A percentile compares a stretch with the other conserved stretches of the same genome.
Evolutionary conservation across 1,140 invertebrate species (phyloP).

Genomic region (Drosophila arizonae): DNA sequence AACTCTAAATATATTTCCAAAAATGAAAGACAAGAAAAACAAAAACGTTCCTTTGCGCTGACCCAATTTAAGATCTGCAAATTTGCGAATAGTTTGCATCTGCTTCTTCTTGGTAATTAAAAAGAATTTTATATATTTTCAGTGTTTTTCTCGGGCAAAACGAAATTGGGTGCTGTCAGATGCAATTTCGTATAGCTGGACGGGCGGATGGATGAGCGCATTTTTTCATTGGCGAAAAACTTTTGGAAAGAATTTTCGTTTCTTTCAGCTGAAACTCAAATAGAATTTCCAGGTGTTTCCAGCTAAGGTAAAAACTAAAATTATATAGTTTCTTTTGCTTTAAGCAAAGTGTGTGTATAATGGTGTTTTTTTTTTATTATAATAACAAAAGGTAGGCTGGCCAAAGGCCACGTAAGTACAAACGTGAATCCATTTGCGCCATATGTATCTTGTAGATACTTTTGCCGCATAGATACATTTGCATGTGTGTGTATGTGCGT

Average conservation of each 20-base stretch:
- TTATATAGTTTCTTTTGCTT: neutral
- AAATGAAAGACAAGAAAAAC: neutral
- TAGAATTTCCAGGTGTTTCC: neutral
- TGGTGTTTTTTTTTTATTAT: neutral
- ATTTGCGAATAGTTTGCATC: constrained; percentile 45
- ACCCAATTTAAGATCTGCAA: constrained; percentile 55
- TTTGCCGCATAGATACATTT: constrained; percentile 32
- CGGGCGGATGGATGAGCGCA: neutral
- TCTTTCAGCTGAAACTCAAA: neutral
- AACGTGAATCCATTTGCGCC: constrained; percentile 69
- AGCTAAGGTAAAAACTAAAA: neutral
- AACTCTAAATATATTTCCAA: constrained; percentile 37
- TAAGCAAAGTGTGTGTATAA: constrained; percentile 7
- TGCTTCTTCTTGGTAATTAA: constrained; percentile 51
- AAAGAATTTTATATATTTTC: constrained; percentile 44
- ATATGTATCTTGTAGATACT: constrained; percentile 76
- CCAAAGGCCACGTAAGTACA: constrained; percentile 63
- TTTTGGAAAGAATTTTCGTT: neutral
- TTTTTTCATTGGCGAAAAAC: no score
- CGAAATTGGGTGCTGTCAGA: constrained; percentile 37
- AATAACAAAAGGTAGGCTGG: neutral
- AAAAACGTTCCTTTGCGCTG: constrained; percentile 9
- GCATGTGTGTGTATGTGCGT: neutral
- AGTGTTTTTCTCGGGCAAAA: constrained; percentile 22
- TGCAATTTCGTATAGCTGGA: constrained; percentile 21